These are phyloP conservation scores for Cephalotes varians DNA, from an alignment of 2,888 invertebrate genomes.

Conservation along the genomic window DNA sequence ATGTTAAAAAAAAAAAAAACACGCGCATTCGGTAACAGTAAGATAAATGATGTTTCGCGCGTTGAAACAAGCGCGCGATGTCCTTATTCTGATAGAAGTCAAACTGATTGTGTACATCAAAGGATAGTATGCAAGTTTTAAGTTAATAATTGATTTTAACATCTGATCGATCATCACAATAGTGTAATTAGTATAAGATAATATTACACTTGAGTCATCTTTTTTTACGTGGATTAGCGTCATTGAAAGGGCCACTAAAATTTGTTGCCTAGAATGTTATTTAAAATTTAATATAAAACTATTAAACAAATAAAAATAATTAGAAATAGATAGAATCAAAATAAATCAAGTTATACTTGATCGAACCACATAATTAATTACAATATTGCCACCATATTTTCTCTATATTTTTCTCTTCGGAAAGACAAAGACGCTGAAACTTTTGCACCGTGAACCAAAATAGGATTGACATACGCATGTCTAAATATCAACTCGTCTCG, in stretches of 20 bases:
- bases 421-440: neutral
- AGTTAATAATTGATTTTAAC: conserved; percentile 5
- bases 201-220: neutral
- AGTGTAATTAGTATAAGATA: neutral
- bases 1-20: neutral
- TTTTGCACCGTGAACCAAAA: neutral
- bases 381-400: neutral
- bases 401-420: neutral
- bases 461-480: neutral
- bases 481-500: conserved; percentile 2
- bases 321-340: too few species aligned
- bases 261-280: neutral
- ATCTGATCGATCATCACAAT: neutral
- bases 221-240: neutral
- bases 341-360: neutral
- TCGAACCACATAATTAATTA: neutral
- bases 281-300: neutral
- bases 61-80: neutral
- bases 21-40: neutral
- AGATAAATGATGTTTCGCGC: neutral
- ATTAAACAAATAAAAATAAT: neutral
- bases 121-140: neutral
- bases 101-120: neutral
- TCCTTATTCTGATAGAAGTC: conserved; percentile 3
- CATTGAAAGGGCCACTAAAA: neutral